Evolutionary conservation across 2,113 vertebrate genomes (phyloP), one percentile per base, ranked within the genome.

Genomic region (Pimephales promelas): DNA sequence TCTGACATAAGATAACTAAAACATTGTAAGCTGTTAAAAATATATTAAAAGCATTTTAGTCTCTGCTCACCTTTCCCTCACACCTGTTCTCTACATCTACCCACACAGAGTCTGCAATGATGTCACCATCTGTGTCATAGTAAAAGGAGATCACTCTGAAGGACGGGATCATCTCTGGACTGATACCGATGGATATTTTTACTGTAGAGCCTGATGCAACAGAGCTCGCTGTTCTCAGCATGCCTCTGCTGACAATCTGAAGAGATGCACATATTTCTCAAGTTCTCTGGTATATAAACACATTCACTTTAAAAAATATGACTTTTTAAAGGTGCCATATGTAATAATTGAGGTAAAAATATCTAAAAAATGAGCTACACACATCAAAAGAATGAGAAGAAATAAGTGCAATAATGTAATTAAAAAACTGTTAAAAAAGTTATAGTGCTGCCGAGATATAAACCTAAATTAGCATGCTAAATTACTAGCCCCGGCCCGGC

Each of bases 131-230:
- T 24, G 80, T 28, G 81, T 73, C 72, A 81, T 94, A 93, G 88
- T 91, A 97, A 88, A 94, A 96, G 83, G 91, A 94, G 86, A 97
- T 90, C 24, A 97, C 40, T 43, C 95, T 93, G 85, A 97, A 96
- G 0, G 92, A 92, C 10, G 96, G 96, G 2, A 91, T 91, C 91
- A 97, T 91, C 2, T 85, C 84, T 62, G 87, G 2, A 0, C 75
- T 91, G 88, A 96, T 93, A 0, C 0, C 2, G 24, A 94, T 43
- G 5, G 0, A 26, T 8, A 0, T 0, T 87, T 16, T 72, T 14
- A 79, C 57, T 49, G 11, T 0, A n/a, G 43, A n/a, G 34, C 78
- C 10, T 66, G 43, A 80, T n/a, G 18, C 40, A 22, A 34, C 5
- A 31, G 61, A 10, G 0, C 0, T 14, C n/a, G 87, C 82, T 6